A percentile compares a stretch with the other conserved stretches of the same genome.
Conservation (phyloP, 2,113 vertebrate species). For the Lichenostomus cassidix region DNA sequence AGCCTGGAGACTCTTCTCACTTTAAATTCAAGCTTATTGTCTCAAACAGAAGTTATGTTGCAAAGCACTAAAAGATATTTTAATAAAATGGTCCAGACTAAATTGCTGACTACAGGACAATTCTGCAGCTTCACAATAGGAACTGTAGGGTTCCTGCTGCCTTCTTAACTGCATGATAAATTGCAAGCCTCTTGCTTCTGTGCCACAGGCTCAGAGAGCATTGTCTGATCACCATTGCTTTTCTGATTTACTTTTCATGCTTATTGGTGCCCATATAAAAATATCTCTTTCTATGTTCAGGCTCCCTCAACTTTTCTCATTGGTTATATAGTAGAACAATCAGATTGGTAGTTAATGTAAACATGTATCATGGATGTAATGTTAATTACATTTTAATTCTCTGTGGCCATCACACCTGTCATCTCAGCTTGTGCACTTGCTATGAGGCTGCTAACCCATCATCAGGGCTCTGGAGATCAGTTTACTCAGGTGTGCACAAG, state of each 20-base stretch:
- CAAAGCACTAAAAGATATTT: conserved; percentile 1
- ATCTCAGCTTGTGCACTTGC: not conserved
- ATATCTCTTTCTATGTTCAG: not conserved
- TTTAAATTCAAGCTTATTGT: not conserved
- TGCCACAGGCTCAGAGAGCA: not conserved
- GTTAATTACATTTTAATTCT: conserved; percentile 20
- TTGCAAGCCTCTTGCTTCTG: conserved; percentile 11
- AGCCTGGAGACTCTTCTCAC: not conserved
- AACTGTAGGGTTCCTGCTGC: not conserved
- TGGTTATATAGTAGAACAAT: not conserved
- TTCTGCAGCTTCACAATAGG: conserved; percentile 24
- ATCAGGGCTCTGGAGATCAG: not conserved
- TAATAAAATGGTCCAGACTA: not conserved
- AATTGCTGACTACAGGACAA: conserved; percentile 45
- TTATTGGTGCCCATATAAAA: not conserved
- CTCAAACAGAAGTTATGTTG: not conserved
- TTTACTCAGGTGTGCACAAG: not conserved
- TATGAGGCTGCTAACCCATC: not conserved
- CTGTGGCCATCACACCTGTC: not conserved
- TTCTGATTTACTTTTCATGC: conserved; percentile 30
- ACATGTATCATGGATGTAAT: not conserved
- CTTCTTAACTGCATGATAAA: conserved; percentile 29
- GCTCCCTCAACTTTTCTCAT: not conserved
- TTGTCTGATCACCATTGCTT: not conserved
- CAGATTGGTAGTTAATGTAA: conserved; percentile 6